Conservation (phyloP, 2,113 vertebrate genomes). For the Alectura lathami region DNA sequence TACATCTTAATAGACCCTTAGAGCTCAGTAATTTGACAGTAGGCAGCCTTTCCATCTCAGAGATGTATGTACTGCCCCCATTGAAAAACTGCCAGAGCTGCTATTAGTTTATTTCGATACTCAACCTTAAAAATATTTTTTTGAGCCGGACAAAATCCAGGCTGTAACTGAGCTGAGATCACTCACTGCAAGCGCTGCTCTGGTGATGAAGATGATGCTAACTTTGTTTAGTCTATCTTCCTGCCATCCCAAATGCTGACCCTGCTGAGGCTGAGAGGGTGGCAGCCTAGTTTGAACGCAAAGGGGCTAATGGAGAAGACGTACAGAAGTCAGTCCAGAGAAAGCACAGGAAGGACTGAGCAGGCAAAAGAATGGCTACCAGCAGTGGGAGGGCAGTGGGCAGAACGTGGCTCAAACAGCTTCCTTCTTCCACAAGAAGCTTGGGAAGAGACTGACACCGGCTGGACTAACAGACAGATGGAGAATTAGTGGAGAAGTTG, state of each 20-base stretch:
- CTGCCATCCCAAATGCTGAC: neutral
- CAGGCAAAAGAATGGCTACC: neutral
- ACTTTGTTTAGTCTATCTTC: neutral
- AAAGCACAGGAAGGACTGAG: neutral
- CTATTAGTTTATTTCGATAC: neutral
- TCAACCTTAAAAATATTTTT: neutral
- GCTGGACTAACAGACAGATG: neutral
- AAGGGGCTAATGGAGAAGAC: neutral
- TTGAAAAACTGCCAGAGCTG: neutral
- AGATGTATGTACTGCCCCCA: neutral
- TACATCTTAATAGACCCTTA: neutral
- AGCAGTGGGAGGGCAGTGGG: neutral
- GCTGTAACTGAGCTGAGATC: neutral
- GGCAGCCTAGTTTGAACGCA: neutral
- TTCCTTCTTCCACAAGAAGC: neutral
- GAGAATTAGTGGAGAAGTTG: neutral
- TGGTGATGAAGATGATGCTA: neutral
- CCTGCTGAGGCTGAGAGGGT: no score
- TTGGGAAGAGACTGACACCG: neutral
- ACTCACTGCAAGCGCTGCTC: neutral
- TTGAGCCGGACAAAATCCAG: neutral
- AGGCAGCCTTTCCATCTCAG: neutral
- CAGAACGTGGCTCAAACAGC: neutral
- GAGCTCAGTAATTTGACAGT: neutral
- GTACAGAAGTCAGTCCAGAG: neutral